Evolutionary conservation across 2,797 vertebrate species (phyloP), one percentile per base, ranked within the genome.

Genomic region (Sebastes diaconus): DNA sequence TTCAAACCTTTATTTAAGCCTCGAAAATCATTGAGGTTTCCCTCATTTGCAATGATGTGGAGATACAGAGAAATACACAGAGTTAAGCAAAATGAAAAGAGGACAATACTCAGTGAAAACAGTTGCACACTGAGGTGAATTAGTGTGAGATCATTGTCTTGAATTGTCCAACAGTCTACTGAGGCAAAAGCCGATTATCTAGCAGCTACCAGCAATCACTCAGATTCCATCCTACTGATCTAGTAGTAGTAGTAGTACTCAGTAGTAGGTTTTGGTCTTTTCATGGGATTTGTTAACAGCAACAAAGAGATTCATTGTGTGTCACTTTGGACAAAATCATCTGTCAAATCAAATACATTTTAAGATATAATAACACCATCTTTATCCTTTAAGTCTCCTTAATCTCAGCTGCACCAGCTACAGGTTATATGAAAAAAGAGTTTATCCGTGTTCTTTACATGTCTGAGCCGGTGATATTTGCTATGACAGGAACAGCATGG

Each of bases 401-500:
- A 57, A 86, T 80, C 81, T 77, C 39, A 57, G 32, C 75, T 30
- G 59, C 32, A 66, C 7, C 25, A 58, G 18, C 50, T 18, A 65
- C 39, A 2, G 69, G 71, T 83, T 67, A 32, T 73, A 22, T 65
- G 73, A 42, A 24, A 42, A 64, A 79, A 61, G 7, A 60, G 34
- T 50, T 64, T 73, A 78, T 83, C 68, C 34, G 18, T 50, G 24
- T 39, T 69, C 55, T 69, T 57, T 52, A 16, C 65, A 42, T 63
- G 75, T 88, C 77, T 81, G 67, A 77, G 61, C n/a, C 5, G 6
- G 6, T 66, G 75, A 50, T 71, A 73, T 83, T 75, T 80, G 84
- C 50, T 72, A 5, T 69, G 86, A 76, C 84, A 79, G 75, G 52
- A 82, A 22, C 85, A 76, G 78, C 65, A 66, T 54, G 82, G 67